These are phyloP conservation scores for Sinocyclocheilus grahami DNA, from an alignment of 2,113 vertebrate genomes.

Conservation along the genomic window DNA sequence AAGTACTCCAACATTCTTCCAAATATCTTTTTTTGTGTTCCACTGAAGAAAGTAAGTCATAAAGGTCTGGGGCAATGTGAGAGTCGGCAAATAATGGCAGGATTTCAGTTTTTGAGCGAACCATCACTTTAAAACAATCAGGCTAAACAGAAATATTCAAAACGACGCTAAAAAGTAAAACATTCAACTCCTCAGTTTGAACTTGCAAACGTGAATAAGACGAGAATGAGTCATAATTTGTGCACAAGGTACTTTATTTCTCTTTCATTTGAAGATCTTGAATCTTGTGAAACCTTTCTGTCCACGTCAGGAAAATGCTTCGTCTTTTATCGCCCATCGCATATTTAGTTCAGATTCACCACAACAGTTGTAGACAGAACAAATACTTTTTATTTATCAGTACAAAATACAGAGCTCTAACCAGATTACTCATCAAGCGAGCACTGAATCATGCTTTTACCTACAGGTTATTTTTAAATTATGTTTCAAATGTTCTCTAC, in stretches of 20 bases:
- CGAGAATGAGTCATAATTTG: not conserved
- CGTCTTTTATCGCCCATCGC: not conserved
- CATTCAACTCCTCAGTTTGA: not conserved
- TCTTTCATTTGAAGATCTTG: not conserved
- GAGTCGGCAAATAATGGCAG: no score
- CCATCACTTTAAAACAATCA: not conserved
- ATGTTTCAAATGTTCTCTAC: not conserved
- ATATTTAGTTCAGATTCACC: constrained; percentile 27
- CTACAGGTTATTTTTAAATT: not conserved
- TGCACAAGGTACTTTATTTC: constrained; percentile 23
- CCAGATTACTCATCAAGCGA: constrained; percentile 7
- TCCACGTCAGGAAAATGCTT: not conserved
- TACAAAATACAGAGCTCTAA: constrained; percentile 18
- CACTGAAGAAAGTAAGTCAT: no score
- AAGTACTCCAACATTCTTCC: no score
- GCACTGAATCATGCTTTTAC: constrained; percentile 30
- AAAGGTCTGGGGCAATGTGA: no score
- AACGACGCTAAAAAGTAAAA: not conserved
- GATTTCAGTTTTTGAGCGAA: not conserved
- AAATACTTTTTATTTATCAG: not conserved
- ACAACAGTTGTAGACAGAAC: constrained; percentile 16
- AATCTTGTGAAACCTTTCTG: not conserved
- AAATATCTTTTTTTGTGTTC: no score
- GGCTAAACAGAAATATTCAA: not conserved
- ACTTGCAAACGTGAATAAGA: not conserved